phyloP scores from a whole-genome alignment of 2,797 vertebrate species.

The Darevskia mixta region DNA sequence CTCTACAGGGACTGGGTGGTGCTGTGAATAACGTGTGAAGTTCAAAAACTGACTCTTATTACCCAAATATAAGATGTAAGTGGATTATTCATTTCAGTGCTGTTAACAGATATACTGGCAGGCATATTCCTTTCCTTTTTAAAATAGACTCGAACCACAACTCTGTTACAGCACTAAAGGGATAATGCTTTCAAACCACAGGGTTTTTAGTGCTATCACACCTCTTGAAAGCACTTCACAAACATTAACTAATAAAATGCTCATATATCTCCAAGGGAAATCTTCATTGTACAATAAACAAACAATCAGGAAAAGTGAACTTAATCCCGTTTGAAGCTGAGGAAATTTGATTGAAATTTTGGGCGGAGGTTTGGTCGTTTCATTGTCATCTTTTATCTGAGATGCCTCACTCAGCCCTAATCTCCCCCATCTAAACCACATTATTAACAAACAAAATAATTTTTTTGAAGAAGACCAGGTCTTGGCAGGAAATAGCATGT shows the following conservation, averaged over 20 bases:
- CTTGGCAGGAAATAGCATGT: slow-evolving; percentile 76
- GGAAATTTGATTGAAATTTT: slow-evolving; percentile 60
- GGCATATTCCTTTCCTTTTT: neutral
- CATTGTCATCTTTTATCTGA: slow-evolving; percentile 69
- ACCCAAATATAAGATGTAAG: neutral
- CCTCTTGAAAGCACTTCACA: slow-evolving; percentile 44
- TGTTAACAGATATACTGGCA: neutral
- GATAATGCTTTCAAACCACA: slow-evolving; percentile 26
- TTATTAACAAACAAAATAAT: slow-evolving; percentile 76
- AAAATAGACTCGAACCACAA: neutral
- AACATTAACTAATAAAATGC: slow-evolving; percentile 56
- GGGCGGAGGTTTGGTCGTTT: slow-evolving; percentile 56
- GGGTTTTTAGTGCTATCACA: neutral
- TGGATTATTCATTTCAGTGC: neutral
- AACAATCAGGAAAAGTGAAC: slow-evolving; percentile 55
- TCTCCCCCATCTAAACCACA: slow-evolving; percentile 78
- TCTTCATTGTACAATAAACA: slow-evolving; percentile 69
- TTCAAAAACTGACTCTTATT: neutral
- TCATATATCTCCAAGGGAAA: slow-evolving; percentile 36
- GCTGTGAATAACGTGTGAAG: neutral
- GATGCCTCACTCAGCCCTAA: slow-evolving; percentile 69
- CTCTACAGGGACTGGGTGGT: neutral
- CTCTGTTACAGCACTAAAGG: slow-evolving; percentile 12
- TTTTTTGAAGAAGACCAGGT: slow-evolving; percentile 70
- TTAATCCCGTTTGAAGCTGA: slow-evolving; percentile 47